A percentile compares a stretch with the other conserved stretches of the same genome.
These are phyloP conservation scores for Lepidurus arcticus DNA, from an alignment of 1,140 invertebrate genomes.

Conservation along the genomic window DNA sequence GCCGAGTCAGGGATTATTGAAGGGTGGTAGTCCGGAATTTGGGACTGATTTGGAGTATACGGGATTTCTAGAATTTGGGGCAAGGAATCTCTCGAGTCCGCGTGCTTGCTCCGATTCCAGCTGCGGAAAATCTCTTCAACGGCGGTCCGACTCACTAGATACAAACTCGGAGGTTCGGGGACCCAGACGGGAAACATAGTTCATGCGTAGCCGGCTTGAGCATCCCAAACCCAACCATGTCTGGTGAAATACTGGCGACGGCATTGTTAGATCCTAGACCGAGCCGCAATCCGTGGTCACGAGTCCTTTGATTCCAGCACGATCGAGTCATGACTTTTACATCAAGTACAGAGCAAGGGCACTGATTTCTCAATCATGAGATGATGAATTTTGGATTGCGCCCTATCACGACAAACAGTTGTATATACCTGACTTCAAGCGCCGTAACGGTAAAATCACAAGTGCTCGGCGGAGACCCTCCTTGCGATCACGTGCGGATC, in stretches of 20 bases:
- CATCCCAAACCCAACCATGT: not conserved
- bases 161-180: not conserved
- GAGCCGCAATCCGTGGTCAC: not conserved
- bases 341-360: not conserved
- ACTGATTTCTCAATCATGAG: not conserved
- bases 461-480: too few species aligned
- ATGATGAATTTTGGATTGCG: not conserved
- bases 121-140: constrained; percentile 6
- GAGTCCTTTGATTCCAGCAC: not conserved
- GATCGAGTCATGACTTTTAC: not conserved
- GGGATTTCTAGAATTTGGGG: not conserved
- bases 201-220: not conserved
- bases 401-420: not conserved
- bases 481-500: too few species aligned
- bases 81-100: not conserved
- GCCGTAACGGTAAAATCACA: too few species aligned
- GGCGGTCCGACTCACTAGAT: constrained; percentile 8
- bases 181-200: constrained; percentile 1
- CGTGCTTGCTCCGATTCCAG: not conserved
- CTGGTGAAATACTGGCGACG: not conserved
- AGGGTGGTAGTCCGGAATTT: not conserved
- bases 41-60: too few species aligned
- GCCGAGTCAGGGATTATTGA: not conserved
- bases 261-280: not conserved
- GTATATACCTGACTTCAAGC: too few species aligned